Evolutionary conservation across 1,140 invertebrate genomes (phyloP), one percentile per base, ranked within the genome.

Genomic region (Euura saliciscinereae): DNA sequence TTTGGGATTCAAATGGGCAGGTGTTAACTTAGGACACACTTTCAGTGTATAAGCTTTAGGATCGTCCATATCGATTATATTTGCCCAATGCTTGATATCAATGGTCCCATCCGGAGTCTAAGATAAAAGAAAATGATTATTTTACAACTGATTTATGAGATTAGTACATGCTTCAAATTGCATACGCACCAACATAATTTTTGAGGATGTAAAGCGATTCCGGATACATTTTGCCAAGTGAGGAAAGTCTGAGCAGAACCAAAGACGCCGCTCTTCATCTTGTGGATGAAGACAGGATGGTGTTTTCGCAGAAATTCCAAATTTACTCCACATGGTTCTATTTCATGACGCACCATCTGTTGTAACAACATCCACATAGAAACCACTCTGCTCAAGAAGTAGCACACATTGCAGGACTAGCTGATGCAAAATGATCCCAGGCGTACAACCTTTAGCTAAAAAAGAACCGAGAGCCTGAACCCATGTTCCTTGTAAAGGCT

Each of bases 401-500:
- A 72, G 43, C 8, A 75, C 46, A 44, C 46, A 68, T 66, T 75
- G 65, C 2, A 74, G 10, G 11, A 76, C 42, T 4, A 76, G 28
- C 10, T 76, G 65, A 28, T 71, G 43, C 6, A 76, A 66, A 13
- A 72, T 13, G 8, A 69, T 45, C 11, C 77, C 71, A 44, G 42
- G 69, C 2, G 69, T 73, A 10, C 45, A 64, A 43, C 72, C 72
- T 68, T 69, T 75, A 59, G 71, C 75, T n/a, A 78, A 43, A 44
- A 78, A 78, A 10, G 42, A 44, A 10, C 68, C 77, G n/a, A 81
- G 28, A 44, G 73, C 73, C 69, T 82, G 80, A 0, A 83, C 71
- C 73, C 78, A 79, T 59, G 68, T 66, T 4, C 78, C 79, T 66
- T 66, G 69, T 67, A 83, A 82, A n/a, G 79, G 80, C 59, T 82